Percentiles rank a stretch among this genome's conserved stretches.
phyloP scores from a whole-genome alignment of 2,888 invertebrate genomes.

The Chalcis sispes region DNA sequence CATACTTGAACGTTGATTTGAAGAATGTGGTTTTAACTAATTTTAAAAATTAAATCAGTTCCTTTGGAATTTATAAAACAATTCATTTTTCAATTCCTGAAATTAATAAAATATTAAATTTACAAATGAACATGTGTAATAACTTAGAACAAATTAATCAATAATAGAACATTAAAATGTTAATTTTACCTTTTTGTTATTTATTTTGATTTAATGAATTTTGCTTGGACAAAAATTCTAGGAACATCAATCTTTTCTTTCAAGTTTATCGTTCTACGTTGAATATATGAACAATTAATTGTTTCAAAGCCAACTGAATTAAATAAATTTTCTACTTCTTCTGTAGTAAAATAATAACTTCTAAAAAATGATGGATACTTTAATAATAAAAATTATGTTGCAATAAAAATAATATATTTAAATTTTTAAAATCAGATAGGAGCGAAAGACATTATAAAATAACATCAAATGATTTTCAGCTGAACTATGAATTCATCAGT shows the following conservation, averaged over 20 bases:
- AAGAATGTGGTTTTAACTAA: neutral
- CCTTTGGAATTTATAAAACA: neutral
- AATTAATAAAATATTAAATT: neutral
- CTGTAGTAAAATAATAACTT: constrained; percentile 88
- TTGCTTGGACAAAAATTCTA: constrained; percentile 94
- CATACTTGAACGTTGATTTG: neutral
- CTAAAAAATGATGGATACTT: constrained; percentile 75
- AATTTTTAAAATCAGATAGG: constrained; percentile 48
- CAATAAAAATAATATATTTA: constrained; percentile 9
- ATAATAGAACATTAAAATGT: neutral
- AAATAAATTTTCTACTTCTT: constrained; percentile 84
- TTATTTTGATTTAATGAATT: constrained; percentile 80
- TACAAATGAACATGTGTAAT: constrained; percentile 19
- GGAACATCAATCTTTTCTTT: constrained; percentile 95
- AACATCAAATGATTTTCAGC: constrained; percentile 50
- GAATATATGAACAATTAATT: constrained; percentile 85
- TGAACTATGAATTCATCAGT: constrained; percentile 57
- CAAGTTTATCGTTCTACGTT: constrained; percentile 92
- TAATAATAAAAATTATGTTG: constrained; percentile 18
- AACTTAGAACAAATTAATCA: constrained; percentile 56
- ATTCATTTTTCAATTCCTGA: too few species aligned
- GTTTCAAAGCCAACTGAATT: constrained; percentile 83
- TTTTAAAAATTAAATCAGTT: neutral
- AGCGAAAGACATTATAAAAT: constrained; percentile 53
- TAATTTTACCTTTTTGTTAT: constrained; percentile 30